Evolutionary conservation across 2,113 vertebrate genomes (phyloP), one percentile per base, ranked within the genome.

Genomic region (Centrocercus urophasianus): DNA sequence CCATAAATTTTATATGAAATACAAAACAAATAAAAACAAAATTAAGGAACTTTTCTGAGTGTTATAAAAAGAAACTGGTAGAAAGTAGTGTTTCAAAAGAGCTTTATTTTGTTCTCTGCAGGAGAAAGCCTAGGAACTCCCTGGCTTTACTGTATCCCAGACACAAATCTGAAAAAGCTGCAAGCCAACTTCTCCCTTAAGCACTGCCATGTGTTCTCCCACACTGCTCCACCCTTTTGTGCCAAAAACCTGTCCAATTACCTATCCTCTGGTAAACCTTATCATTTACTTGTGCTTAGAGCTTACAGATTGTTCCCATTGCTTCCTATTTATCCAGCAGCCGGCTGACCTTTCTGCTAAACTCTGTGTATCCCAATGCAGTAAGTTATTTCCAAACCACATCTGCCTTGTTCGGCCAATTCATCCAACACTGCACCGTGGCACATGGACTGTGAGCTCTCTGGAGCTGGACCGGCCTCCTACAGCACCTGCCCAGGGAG

Each of bases 201-300:
- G 83, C 57, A 45, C 3, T 86, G 86, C 92, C 95, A 65, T 75
- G 93, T 96, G 84, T 57, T 94, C 76, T 94, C 64, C 72, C 82
- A 75, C 82, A 48, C 40, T 19, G 52, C 89, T 88, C 75, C 78
- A 70, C 72, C 74, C 50, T 24, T 13, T 66, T 21, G 45, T 70
- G 84, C 77, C 89, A 92, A 95, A 95, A 92, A 45, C 76, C 83
- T 77, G 83, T 71, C 79, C 96, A 86, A 50, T 83, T 71, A 93
- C 94, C 89, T 48, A 64, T 69, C 75, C 76, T 77, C 47, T 81
- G 57, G 43, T 76, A 95, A 91, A 72, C 36, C 18, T 3, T 30
- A 74, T 24, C 52, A 45, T 71, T 80, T 71, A n/a, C 69, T 77
- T 6, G 1, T 57, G 89, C 73, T 64, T 57, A 25, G 25, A 14